Evolutionary conservation across 2,888 invertebrate genomes (phyloP).

Genomic region (Nephrotoma guestfalica): DNA sequence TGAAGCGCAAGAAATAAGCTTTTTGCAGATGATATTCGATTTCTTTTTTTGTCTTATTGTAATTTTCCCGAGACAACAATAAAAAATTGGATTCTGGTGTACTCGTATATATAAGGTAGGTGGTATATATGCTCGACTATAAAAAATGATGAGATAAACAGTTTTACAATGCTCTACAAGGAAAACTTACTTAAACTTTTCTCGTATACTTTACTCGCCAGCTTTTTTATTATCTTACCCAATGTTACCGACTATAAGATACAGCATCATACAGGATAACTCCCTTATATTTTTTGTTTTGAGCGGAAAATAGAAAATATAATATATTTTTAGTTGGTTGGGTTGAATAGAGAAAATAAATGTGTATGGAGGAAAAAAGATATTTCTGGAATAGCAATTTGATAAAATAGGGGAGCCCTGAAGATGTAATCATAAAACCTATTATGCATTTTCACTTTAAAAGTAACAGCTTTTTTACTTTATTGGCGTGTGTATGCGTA

Average conservation of each 20-base stretch:
- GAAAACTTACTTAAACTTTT: background rate
- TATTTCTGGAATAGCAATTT: background rate
- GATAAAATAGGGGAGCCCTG: background rate
- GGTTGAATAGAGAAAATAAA: background rate
- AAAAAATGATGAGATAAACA: background rate
- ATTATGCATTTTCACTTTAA: background rate
- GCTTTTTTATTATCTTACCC: background rate
- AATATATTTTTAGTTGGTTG: background rate
- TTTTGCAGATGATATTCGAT: background rate
- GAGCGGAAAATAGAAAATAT: background rate
- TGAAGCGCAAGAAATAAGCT: background rate
- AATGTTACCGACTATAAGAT: background rate
- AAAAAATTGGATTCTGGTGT: background rate
- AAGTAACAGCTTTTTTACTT: background rate
- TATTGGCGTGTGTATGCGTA: background rate
- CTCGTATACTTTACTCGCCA: background rate
- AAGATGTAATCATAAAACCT: background rate
- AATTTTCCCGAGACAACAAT: background rate
- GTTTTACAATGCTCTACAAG: background rate
- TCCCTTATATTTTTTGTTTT: background rate
- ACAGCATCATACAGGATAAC: background rate
- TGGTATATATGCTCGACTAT: background rate
- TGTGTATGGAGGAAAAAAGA: background rate
- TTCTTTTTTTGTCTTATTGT: background rate
- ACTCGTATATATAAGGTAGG: background rate